Evolutionary conservation across 2,888 invertebrate genomes (phyloP).

Genomic region (Lottia gigantea): DNA sequence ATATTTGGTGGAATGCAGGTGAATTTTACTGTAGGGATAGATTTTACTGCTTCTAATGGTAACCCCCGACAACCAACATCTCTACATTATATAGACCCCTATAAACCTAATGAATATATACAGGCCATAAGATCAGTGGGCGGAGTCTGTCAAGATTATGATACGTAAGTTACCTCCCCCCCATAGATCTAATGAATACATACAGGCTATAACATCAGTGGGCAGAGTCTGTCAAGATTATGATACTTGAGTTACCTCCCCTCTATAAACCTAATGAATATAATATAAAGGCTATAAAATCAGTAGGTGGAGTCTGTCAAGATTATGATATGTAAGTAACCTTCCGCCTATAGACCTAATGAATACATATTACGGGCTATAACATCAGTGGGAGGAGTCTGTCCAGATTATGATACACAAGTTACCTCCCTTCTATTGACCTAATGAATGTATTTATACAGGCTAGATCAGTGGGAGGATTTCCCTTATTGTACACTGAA

Average conservation of each 20-base stretch:
- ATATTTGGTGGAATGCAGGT: slow-evolving; percentile 67
- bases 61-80: slow-evolving; percentile 56
- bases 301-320: slow-evolving; percentile 64
- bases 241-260: slow-evolving; percentile 57
- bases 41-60: slow-evolving; percentile 68
- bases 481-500: no score
- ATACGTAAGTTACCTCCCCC: slow-evolving; percentile 53
- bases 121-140: slow-evolving; percentile 65
- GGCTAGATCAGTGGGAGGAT: slow-evolving; percentile 62
- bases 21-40: slow-evolving; percentile 66
- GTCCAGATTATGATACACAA: slow-evolving; percentile 67
- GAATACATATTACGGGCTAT: slow-evolving; percentile 66
- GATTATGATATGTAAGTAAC: slow-evolving; percentile 65
- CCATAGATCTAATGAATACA: slow-evolving; percentile 63
- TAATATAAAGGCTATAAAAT: slow-evolving; percentile 62
- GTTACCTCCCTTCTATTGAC: slow-evolving; percentile 63
- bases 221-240: slow-evolving; percentile 66
- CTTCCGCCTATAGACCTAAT: slow-evolving; percentile 60
- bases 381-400: slow-evolving; percentile 61
- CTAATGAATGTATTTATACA: slow-evolving; percentile 66
- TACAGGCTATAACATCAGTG: slow-evolving; percentile 63
- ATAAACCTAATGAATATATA: slow-evolving; percentile 64
- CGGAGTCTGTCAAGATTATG: slow-evolving; percentile 65
- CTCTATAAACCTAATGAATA: slow-evolving; percentile 63
- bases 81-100: slow-evolving; percentile 64